A percentile compares a stretch with the other conserved stretches of the same genome.
Conservation (phyloP, 1,140 invertebrate genomes). For the Nylanderia fulva region DNA sequence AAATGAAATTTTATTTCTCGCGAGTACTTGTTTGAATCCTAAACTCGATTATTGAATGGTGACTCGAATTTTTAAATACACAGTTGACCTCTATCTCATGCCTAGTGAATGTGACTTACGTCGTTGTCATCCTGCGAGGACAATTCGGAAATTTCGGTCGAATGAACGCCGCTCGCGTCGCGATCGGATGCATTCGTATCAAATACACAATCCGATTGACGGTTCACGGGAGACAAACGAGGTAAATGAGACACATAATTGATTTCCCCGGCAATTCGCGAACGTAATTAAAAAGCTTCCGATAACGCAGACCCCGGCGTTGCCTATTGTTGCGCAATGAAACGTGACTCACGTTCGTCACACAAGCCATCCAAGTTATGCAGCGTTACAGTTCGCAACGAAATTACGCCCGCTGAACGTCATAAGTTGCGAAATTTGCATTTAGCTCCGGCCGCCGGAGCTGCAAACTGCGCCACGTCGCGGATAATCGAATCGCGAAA, state of each 20-base stretch:
- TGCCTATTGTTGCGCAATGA: conserved; percentile 51
- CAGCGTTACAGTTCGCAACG: conserved; percentile 54
- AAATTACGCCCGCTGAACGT: conserved; percentile 56
- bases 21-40: too few species aligned
- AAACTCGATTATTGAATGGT: too few species aligned
- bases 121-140: neutral
- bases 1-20: too few species aligned
- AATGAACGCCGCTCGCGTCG: neutral
- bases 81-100: too few species aligned
- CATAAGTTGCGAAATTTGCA: conserved; percentile 62
- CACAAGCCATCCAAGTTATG: conserved; percentile 51
- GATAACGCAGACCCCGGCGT: conserved; percentile 39
- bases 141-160: neutral
- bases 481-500: conserved; percentile 51
- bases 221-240: conserved; percentile 36
- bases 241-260: conserved; percentile 61
- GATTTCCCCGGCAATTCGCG: conserved; percentile 48
- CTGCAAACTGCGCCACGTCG: conserved; percentile 42
- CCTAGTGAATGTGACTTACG: neutral
- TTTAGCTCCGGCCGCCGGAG: conserved; percentile 37
- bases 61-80: too few species aligned
- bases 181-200: neutral
- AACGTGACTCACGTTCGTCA: conserved; percentile 45
- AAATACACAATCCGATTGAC: conserved; percentile 15
- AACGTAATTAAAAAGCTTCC: conserved; percentile 59